These are phyloP conservation scores for Drosophila pullipes DNA, from an alignment of 2,888 invertebrate species.

Conservation along the genomic window DNA sequence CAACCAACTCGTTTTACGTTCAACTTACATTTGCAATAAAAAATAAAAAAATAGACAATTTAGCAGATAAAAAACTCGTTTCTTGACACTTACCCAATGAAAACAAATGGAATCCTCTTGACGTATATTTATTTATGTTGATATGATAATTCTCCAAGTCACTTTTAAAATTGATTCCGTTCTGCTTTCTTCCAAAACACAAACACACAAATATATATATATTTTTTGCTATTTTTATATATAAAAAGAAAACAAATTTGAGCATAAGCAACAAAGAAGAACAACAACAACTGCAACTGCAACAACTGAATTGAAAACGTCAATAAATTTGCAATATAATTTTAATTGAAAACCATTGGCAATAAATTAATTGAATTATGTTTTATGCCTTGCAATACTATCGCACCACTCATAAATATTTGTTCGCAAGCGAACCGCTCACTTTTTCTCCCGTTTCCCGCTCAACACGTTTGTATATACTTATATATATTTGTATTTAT, in stretches of 20 bases:
- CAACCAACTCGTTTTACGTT: constrained; percentile 70
- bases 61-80: constrained; percentile 48
- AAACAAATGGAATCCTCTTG: constrained; percentile 28
- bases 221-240: constrained; percentile 53
- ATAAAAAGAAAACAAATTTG: constrained; percentile 43
- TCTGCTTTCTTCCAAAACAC: constrained; percentile 21
- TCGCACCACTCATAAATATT: constrained; percentile 48
- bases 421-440: constrained; percentile 51
- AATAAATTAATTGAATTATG: constrained; percentile 60
- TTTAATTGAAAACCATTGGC: constrained; percentile 29
- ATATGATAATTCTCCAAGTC: constrained; percentile 37
- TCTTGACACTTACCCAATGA: constrained; percentile 59
- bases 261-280: constrained; percentile 41
- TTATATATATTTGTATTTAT: constrained; percentile 5
- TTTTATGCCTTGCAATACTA: constrained; percentile 38
- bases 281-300: constrained; percentile 18
- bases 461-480: constrained; percentile 12
- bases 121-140: constrained; percentile 10
- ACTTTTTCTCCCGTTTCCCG: constrained; percentile 53
- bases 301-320: constrained; percentile 17
- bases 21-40: constrained; percentile 37
- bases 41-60: constrained; percentile 23
- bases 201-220: constrained; percentile 12
- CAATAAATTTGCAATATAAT: constrained; percentile 26
- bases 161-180: constrained; percentile 22